Evolutionary conservation across 2,797 vertebrate species (phyloP).

Genomic region (Arrhamphus sclerolepis): DNA sequence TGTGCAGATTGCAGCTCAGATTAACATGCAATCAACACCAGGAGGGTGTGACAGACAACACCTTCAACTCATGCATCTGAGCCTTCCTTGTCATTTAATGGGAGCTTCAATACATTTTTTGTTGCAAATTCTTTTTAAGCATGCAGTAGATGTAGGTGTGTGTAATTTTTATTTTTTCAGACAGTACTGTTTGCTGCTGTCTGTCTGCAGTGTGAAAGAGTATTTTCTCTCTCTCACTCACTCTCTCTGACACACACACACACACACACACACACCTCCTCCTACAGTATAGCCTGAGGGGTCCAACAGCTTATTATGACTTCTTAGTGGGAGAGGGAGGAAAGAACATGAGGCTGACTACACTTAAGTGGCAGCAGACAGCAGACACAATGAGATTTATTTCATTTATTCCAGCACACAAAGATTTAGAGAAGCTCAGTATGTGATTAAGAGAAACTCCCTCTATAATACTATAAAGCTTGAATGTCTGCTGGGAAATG

Average conservation of each 20-base stretch:
- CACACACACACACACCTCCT: slow-evolving; percentile 34
- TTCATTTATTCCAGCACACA: slow-evolving; percentile 61
- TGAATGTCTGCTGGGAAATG: slow-evolving; percentile 53
- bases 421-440: slow-evolving; percentile 70
- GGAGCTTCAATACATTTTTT: background rate
- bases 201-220: slow-evolving; percentile 21
- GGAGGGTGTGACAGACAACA: slow-evolving; percentile 60
- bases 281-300: slow-evolving; percentile 51
- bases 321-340: slow-evolving; percentile 65
- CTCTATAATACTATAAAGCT: slow-evolving; percentile 64
- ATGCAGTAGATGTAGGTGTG: slow-evolving; percentile 6
- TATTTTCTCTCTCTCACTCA: background rate
- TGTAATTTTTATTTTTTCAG: slow-evolving; percentile 2
- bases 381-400: slow-evolving; percentile 65
- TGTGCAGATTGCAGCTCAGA: slow-evolving; percentile 70
- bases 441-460: slow-evolving; percentile 72
- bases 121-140: slow-evolving; percentile 10
- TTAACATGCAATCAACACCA: slow-evolving; percentile 60
- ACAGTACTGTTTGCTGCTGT: slow-evolving; percentile 27
- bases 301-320: slow-evolving; percentile 62
- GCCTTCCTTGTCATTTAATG: background rate
- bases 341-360: slow-evolving; percentile 65
- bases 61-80: slow-evolving; percentile 15
- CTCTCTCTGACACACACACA: slow-evolving; percentile 4
- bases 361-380: slow-evolving; percentile 67